Conservation (phyloP, 2,113 vertebrate genomes). For the Albula goreensis region DNA sequence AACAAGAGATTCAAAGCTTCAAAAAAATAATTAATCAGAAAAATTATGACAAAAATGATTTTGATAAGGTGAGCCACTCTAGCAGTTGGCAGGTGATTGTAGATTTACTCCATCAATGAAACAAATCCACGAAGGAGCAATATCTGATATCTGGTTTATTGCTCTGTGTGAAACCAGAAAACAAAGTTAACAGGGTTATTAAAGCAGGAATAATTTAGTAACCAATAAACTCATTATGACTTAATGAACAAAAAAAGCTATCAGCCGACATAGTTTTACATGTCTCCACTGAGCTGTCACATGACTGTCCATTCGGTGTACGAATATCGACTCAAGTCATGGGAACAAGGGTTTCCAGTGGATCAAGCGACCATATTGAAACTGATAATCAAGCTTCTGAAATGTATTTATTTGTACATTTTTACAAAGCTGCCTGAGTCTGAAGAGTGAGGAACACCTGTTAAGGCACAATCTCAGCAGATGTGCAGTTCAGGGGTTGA, state of each 20-base stretch:
- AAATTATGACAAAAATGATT: not conserved
- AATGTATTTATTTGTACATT: not conserved
- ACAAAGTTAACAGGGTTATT: not conserved
- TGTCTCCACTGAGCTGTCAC: too few relatives aligned
- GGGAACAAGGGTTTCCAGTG: too few relatives aligned
- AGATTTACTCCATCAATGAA: not conserved
- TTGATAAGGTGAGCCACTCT: not conserved
- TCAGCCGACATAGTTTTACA: too few relatives aligned
- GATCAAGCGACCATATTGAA: too few relatives aligned
- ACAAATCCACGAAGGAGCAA: not conserved
- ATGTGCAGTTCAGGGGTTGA: not conserved
- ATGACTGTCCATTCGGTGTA: too few relatives aligned
- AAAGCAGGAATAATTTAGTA: not conserved
- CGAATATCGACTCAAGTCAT: too few relatives aligned
- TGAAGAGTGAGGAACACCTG: not conserved
- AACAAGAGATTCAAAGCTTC: not conserved
- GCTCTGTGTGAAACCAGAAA: not conserved
- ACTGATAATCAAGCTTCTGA: too few relatives aligned
- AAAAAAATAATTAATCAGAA: not conserved
- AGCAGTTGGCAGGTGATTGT: not conserved
- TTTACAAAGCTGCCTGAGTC: not conserved
- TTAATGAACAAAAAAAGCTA: not conserved
- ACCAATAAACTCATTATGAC: not conserved
- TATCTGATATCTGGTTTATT: not conserved
- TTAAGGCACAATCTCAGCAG: not conserved